Conservation (phyloP, 2,888 invertebrate species). For the Dasypogon diadema region DNA sequence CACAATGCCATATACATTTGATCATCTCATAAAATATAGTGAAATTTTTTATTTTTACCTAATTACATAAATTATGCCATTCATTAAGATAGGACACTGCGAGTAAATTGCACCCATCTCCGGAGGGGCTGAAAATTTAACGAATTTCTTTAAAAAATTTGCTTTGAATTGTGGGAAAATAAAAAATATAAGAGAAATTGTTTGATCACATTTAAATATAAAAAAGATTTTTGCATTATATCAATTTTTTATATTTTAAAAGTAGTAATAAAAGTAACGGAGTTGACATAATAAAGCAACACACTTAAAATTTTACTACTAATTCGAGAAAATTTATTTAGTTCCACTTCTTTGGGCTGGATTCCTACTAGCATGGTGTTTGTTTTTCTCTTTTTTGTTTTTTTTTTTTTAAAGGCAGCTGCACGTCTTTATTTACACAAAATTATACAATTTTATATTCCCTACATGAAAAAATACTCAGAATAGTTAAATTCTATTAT, state of each 20-base stretch:
- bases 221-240: constrained; percentile 25
- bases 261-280: constrained; percentile 56
- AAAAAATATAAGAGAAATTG: neutral
- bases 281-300: constrained; percentile 54
- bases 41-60: constrained; percentile 62
- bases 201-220: neutral
- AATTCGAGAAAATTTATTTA: too few relatives aligned
- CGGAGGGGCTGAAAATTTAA: constrained; percentile 65
- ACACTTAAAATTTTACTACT: neutral
- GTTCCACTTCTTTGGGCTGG: too few relatives aligned
- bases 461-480: too few relatives aligned
- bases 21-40: constrained; percentile 46
- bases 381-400: too few relatives aligned
- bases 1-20: constrained; percentile 54
- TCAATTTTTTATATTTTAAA: constrained; percentile 42
- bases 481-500: too few relatives aligned
- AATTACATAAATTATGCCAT: constrained; percentile 69
- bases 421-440: too few relatives aligned
- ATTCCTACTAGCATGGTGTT: too few relatives aligned
- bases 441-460: too few relatives aligned
- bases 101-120: constrained; percentile 68
- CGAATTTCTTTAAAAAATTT: constrained; percentile 59
- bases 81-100: constrained; percentile 69
- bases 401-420: too few relatives aligned
- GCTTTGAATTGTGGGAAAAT: constrained; percentile 54